phyloP scores from a whole-genome alignment of 2,888 invertebrate genomes.

The Drosophila peninsularis region DNA sequence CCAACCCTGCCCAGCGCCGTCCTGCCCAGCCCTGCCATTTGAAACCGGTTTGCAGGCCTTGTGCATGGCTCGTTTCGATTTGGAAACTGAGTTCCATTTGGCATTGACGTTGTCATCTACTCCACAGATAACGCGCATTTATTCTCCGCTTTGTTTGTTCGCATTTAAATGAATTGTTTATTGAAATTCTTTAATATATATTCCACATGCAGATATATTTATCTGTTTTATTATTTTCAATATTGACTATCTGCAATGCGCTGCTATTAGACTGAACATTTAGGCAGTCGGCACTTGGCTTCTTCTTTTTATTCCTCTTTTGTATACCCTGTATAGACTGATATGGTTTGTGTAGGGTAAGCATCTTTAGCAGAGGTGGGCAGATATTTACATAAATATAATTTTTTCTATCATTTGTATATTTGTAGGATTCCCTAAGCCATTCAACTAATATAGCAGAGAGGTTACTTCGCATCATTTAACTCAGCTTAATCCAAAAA shows the following conservation, averaged over 20 bases:
- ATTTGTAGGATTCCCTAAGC: too few relatives aligned
- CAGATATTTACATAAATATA: too few relatives aligned
- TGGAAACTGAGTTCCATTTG: constrained; percentile 29
- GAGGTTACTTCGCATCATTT: too few relatives aligned
- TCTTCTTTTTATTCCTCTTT: constrained; percentile 6
- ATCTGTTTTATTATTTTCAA: constrained; percentile 8
- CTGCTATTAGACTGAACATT: constrained; percentile 56
- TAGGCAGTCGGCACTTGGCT: constrained; percentile 39
- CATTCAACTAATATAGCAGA: too few relatives aligned
- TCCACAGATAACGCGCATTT: constrained; percentile 57
- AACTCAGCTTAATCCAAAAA: too few relatives aligned
- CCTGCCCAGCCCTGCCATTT: background rate
- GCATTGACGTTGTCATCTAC: constrained; percentile 31
- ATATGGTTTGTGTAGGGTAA: too few relatives aligned
- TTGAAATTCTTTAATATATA: constrained; percentile 9
- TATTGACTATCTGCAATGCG: constrained; percentile 50
- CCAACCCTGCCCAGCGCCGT: background rate
- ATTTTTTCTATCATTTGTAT: too few relatives aligned
- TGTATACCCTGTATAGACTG: constrained; percentile 12
- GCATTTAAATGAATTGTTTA: constrained; percentile 55
- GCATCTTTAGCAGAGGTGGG: too few relatives aligned
- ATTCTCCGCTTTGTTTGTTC: constrained; percentile 53
- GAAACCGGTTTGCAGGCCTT: constrained; percentile 48
- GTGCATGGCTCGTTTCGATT: constrained; percentile 33
- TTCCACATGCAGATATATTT: constrained; percentile 3